Evolutionary conservation across 2,888 invertebrate genomes (phyloP).

Genomic region (Melipona beecheii): DNA sequence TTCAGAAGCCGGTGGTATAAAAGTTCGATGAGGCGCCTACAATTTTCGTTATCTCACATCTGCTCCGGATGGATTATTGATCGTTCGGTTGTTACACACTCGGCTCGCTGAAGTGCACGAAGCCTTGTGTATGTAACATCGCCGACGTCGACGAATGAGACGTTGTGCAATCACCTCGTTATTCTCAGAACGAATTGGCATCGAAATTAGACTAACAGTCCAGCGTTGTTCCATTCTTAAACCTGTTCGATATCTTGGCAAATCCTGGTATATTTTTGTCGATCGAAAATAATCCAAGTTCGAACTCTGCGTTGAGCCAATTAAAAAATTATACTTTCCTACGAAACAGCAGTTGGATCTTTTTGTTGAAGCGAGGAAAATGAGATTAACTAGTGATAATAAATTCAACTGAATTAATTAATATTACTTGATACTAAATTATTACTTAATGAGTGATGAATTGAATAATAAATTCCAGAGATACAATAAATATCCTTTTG

Average conservation of each 20-base stretch:
- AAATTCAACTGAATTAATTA: too few species aligned
- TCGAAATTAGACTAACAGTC: neutral
- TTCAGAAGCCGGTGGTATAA: conserved; percentile 48
- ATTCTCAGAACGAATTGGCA: neutral
- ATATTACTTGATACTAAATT: too few species aligned
- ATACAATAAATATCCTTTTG: neutral
- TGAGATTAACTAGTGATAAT: too few species aligned
- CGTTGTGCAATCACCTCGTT: neutral
- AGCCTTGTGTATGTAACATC: conserved; percentile 40
- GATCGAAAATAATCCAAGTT: neutral
- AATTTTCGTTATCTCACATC: conserved; percentile 70
- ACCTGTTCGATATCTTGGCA: neutral
- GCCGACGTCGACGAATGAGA: conserved; percentile 10
- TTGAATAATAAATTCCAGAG: too few species aligned
- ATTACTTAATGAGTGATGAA: too few species aligned
- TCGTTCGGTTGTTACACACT: conserved; percentile 59
- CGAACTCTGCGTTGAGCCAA: too few species aligned
- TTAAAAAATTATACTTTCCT: too few species aligned
- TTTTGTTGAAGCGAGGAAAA: neutral
- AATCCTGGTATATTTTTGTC: neutral
- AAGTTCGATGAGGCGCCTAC: conserved; percentile 63
- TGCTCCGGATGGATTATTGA: conserved; percentile 67
- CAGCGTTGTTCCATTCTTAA: conserved; percentile 35
- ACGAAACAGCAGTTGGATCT: conserved; percentile 13
- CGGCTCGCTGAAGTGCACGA: conserved; percentile 21